Base-by-base conservation (phyloP, 2,797 vertebrate genomes). In the Neosilurus mollespiculum region DNA sequence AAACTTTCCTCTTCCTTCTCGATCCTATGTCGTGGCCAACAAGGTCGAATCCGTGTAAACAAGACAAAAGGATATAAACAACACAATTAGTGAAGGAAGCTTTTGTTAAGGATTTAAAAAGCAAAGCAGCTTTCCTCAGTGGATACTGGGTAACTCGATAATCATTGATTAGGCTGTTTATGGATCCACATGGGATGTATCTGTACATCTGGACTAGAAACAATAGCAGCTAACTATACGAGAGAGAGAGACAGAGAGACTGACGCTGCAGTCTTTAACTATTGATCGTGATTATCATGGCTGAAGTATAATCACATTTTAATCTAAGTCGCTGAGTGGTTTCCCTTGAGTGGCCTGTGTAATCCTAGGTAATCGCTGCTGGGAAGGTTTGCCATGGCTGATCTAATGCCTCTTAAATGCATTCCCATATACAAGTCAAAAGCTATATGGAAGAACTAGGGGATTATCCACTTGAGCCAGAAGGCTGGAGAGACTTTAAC, bases 311-410 rank as follows among this genome's bases (percentile, higher is more conserved):
- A 86, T 86, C 80, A 53, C 34, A 15, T 67, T 59, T 58, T 83
- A 81, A 82, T 85, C 80, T 34, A 69, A 6, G 18, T 86, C 65
- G 54, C 66, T 84, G 66, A 77, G 80, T 51, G 58, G 78, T 81
- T 86, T 85, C 58, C 70, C 72, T 81, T 82, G 66, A 59, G 73
- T 82, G 76, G 72, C 53, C 80, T 43, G 53, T 54, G 62, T 87
- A 88, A 87, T 87, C 83, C 85, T 18, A 65, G 24, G 65, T 88
- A 89, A 87, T 90, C 84, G 0, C 59, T 64, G 80, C 76, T 43
- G 77, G 26, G 37, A 85, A 69, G 58, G 65, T 51, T 49, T 26
- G 24, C 70, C 51, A 43, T 12, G 80, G 59, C 69, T 78, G 69
- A 71, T 37, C 76, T 85, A 70, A 83, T 70, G 65, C 70, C 34